Evolutionary conservation across 2,113 vertebrate species (phyloP), one percentile per base, ranked within the genome.

Genomic region (Promerops cafer): DNA sequence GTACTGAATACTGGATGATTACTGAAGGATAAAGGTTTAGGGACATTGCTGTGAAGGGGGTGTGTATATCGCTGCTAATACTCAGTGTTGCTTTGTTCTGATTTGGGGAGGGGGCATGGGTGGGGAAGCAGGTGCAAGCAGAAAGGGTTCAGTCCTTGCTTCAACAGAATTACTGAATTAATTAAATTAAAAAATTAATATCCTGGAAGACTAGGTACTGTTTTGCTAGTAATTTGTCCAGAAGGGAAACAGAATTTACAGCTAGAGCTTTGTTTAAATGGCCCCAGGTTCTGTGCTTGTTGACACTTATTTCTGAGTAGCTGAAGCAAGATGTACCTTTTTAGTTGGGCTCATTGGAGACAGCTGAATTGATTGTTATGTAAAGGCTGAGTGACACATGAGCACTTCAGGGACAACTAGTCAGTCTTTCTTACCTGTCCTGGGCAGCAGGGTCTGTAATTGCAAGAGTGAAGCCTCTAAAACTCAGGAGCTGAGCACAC

Each of bases 51-150:
- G 17, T 31, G 45, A 44, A 54, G 17, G 10, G 8, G 16, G 1
- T 4, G 5, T 39, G 28, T 35, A 7, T 14, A 9, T 37, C 44
- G 9, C 6, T 75, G n/a, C 21, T n/a, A 30, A 40, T 64, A 16
- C 5, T 60, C 9, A 9, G 1, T 17, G 15, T 50, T 85, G 17
- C 33, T 6, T 10, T 54, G 11, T 31, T 27, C 23, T 56, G 9
- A 21, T 50, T 50, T 0, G 0, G 35, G 21, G 6, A 33, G 8
- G 3, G 2, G 7, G 2, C 22, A 33, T 0, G 0, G 40, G 12
- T 15, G 31, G 6, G 2, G 3, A 30, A 53, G 19, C 3, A 44
- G 13, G 2, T 80, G 31, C 22, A 68, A 70, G 42, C 9, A 49
- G 19, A 10, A 10, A 65, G 11, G 52, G 7, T 6, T 60, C 27